phyloP scores from a whole-genome alignment of 1,140 invertebrate species.

The Battus philenor region DNA sequence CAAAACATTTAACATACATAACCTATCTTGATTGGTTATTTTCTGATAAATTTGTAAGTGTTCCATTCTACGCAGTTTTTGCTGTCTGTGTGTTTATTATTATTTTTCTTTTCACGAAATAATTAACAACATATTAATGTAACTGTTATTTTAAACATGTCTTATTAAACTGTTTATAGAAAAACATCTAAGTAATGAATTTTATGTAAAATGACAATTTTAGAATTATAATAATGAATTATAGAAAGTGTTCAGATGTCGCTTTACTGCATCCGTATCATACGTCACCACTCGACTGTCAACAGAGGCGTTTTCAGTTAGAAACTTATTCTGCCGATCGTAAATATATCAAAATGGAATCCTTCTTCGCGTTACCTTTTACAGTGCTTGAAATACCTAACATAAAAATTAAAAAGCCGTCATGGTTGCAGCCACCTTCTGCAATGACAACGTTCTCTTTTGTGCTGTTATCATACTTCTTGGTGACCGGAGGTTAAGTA shows the following conservation, averaged over 20 bases:
- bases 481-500: constrained; percentile 95
- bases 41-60: constrained; percentile 18
- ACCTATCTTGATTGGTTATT: constrained; percentile 39
- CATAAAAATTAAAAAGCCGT: constrained; percentile 93
- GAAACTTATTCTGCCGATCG: constrained; percentile 5
- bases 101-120: too few species aligned
- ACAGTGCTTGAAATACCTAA: constrained; percentile 92
- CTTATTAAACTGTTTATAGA: too few species aligned
- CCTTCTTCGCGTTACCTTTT: constrained; percentile 87
- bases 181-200: too few species aligned
- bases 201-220: too few species aligned
- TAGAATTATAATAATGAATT: too few species aligned
- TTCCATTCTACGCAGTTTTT: constrained; percentile 23
- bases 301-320: constrained; percentile 16
- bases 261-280: not conserved
- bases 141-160: too few species aligned
- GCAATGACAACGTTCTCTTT: constrained; percentile 95
- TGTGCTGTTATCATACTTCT: constrained; percentile 95
- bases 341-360: constrained; percentile 80
- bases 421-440: constrained; percentile 94
- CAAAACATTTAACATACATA: constrained; percentile 54
- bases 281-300: not conserved
- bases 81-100: too few species aligned
- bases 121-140: too few species aligned
- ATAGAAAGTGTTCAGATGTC: too few species aligned